phyloP scores from a whole-genome alignment of 2,797 vertebrate species.

The Acipenser transmontanus region DNA sequence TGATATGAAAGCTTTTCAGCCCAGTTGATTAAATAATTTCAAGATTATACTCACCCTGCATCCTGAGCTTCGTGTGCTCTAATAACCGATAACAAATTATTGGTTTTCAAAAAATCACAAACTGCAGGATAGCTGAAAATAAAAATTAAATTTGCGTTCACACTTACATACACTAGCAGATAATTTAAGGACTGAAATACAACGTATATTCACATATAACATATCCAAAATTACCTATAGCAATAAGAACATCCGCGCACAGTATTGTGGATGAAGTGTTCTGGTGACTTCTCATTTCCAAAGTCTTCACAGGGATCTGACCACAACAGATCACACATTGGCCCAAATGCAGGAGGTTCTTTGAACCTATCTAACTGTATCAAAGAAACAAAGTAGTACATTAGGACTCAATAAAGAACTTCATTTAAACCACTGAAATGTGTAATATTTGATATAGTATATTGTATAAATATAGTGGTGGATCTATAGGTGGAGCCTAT shows the following conservation, averaged over 20 bases:
- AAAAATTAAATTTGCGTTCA: not conserved
- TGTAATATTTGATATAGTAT: no score
- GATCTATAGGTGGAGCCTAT: no score
- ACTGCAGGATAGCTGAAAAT: conserved; percentile 88
- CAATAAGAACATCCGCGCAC: conserved; percentile 97
- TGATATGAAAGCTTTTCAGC: no score
- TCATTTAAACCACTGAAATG: no score
- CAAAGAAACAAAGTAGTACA: conserved; percentile 26
- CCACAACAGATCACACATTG: conserved; percentile 97
- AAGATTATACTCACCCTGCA: no score
- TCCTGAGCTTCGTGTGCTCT: no score
- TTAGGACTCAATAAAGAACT: no score
- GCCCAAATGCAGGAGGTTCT: conserved; percentile 93
- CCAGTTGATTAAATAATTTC: no score
- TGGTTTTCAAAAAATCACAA: conserved; percentile 98
- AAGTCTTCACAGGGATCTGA: conserved; percentile 97
- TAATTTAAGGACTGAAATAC: not conserved
- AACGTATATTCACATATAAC: not conserved
- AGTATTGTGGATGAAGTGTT: conserved; percentile 96
- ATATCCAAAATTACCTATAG: conserved; percentile 75
- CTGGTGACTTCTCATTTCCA: conserved; percentile 88
- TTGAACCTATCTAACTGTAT: conserved; percentile 95
- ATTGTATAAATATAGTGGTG: no score
- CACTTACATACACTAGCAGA: not conserved
- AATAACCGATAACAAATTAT: conserved; percentile 94